Conservation (phyloP, 2,888 invertebrate genomes). For the Cerastoderma edule region DNA sequence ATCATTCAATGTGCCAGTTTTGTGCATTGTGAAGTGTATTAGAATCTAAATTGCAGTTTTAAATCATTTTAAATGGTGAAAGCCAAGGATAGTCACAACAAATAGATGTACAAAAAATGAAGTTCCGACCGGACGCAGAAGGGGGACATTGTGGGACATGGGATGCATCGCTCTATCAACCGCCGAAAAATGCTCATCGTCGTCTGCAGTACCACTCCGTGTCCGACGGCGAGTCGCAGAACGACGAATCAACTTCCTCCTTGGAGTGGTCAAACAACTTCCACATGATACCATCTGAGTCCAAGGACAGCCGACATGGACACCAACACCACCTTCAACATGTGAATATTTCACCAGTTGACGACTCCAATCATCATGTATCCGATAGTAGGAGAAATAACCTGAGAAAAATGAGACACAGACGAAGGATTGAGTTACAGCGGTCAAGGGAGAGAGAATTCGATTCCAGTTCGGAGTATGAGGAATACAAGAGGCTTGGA, state of each 20-base stretch:
- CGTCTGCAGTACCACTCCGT: constrained; percentile 37
- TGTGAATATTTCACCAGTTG: constrained; percentile 57
- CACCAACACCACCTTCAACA: constrained; percentile 33
- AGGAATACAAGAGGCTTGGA: constrained; percentile 27
- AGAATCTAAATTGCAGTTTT: no score
- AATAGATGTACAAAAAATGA: no score
- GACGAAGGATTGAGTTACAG: constrained; percentile 31
- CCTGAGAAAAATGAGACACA: constrained; percentile 39
- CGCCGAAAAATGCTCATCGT: constrained; percentile 36
- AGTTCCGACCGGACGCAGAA: constrained; percentile 51
- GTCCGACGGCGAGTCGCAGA: constrained; percentile 29
- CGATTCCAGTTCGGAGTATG: constrained; percentile 56
- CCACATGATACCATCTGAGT: constrained; percentile 15
- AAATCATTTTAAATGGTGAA: no score
- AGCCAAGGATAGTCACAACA: no score
- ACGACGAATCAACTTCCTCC: constrained; percentile 42
- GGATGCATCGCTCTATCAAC: constrained; percentile 56
- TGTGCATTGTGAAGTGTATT: no score
- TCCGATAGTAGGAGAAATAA: constrained; percentile 30
- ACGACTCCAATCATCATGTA: constrained; percentile 50
- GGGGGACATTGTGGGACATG: constrained; percentile 59
- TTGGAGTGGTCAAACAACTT: constrained; percentile 57
- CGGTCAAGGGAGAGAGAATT: constrained; percentile 46
- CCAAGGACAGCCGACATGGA: not conserved
- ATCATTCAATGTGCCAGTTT: no score